Evolutionary conservation across 2,888 invertebrate species (phyloP), one percentile per base, ranked within the genome.

Genomic region (Lasius fuliginosus): DNA sequence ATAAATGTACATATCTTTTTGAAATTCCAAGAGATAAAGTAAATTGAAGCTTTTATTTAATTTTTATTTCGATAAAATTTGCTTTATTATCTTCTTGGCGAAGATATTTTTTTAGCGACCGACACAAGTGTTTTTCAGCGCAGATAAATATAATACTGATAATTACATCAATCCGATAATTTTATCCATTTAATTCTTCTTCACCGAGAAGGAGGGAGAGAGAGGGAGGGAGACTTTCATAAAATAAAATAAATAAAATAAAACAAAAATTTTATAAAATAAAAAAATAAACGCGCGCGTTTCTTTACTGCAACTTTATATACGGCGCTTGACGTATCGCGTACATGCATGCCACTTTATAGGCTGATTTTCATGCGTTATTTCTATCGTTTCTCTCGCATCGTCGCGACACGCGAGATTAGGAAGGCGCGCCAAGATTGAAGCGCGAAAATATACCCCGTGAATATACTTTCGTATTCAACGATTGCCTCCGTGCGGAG

Each of bases 391-490:
- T 53, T 42, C n/a, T 30, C 67, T 46, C 58, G 74, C 30, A 46
- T 67, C 12, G 64, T 65, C 75, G 75, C 64, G 23, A 30, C 74
- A 42, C 69, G 68, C 58, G 60, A 71, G 71, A 58, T 79, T 71
- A 65, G 76, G 40, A 67, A 53, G 46, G 46, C 58, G 60, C 36
- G 46, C n/a, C 58, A 40, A 15, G 53, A 75, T 65, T 42, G 40
- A 77, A 67, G 56, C 69, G 68, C 74, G 64, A 71, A 33, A 27
- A 73, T 56, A 74, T 49, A 49, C 6, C 53, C 49, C 75, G 33
- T 36, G 82, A 33, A 65, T 75, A 65, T 75, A 71, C 53, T 87
- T 87, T 86, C 79, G 86, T 56, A 84, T 83, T 82, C 83, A 74
- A 69, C 69, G 83, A 85, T 86, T 73, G 71, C 67, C 77, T 76